These are phyloP conservation scores for Sarcophaga carnaria DNA, from an alignment of 2,888 invertebrate species.

Conservation along the genomic window DNA sequence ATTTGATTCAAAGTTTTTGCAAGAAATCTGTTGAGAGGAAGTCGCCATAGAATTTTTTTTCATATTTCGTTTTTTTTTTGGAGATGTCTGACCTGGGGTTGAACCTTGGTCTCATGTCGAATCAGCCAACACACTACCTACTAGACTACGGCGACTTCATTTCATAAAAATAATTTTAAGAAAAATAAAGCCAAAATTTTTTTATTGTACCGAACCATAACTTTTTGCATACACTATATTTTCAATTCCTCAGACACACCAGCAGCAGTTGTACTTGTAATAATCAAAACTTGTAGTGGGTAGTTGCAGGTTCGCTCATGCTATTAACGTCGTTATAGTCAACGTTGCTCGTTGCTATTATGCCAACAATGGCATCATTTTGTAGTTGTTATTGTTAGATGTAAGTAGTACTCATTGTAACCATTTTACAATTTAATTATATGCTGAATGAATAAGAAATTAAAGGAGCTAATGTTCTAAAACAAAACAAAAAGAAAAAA, in stretches of 20 bases:
- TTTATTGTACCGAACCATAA: too few relatives aligned
- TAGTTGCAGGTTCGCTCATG: background rate
- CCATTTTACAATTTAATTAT: conserved; percentile 67
- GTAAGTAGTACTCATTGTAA: conserved; percentile 35
- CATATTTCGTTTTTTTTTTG: too few relatives aligned
- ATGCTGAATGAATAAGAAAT: conserved; percentile 66
- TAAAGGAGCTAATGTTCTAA: conserved; percentile 57
- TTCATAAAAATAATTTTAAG: too few relatives aligned
- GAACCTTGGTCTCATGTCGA: too few relatives aligned
- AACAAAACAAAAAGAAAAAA: background rate
- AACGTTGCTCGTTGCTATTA: background rate
- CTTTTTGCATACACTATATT: background rate
- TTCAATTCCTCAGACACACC: background rate
- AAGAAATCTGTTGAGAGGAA: too few relatives aligned
- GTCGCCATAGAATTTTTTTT: too few relatives aligned
- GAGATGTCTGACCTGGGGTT: too few relatives aligned
- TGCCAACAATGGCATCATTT: conserved; percentile 14
- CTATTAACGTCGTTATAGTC: conserved; percentile 6
- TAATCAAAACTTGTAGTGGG: background rate
- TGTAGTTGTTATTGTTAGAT: conserved; percentile 16
- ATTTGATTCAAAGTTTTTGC: too few relatives aligned
- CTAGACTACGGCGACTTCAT: too few relatives aligned
- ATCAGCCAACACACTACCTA: too few relatives aligned
- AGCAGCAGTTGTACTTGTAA: background rate
- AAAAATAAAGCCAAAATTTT: too few relatives aligned